phyloP scores from a whole-genome alignment of 2,797 vertebrate genomes.

The Oophaga sylvatica region DNA sequence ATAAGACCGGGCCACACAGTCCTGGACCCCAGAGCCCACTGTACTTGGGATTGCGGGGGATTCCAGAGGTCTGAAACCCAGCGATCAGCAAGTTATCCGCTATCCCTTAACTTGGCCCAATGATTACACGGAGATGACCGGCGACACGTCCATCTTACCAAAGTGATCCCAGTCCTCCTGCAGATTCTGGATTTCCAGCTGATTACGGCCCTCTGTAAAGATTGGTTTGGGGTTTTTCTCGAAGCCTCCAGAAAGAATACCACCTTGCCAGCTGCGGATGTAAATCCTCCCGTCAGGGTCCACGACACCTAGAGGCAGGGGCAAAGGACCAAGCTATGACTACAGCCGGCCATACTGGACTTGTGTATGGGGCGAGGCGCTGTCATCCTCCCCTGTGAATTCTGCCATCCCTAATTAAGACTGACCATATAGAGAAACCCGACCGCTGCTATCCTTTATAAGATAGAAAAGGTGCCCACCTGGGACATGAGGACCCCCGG shows the following conservation, averaged over 20 bases:
- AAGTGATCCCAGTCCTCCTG: conserved; percentile 99
- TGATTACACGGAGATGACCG: too few species aligned
- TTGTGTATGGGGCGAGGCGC: neutral
- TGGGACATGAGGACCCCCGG: neutral
- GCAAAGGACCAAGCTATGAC: neutral
- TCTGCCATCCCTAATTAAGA: neutral
- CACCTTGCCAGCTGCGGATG: conserved; percentile 90
- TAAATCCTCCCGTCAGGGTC: conserved; percentile 96
- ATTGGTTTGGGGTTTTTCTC: conserved; percentile 99
- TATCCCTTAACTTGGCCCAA: too few species aligned
- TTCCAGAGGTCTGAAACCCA: too few species aligned
- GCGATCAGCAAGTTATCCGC: too few species aligned
- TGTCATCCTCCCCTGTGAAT: neutral
- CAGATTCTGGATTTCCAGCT: conserved; percentile 95
- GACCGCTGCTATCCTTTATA: too few species aligned
- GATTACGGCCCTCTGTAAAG: conserved; percentile 95
- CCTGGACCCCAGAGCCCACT: too few species aligned
- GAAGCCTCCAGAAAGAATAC: conserved; percentile 92
- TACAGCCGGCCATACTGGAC: neutral
- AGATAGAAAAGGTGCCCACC: neutral
- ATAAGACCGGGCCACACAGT: too few species aligned
- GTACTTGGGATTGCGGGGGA: too few species aligned
- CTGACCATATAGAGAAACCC: too few species aligned
- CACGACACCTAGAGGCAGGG: conserved; percentile 79
- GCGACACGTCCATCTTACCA: conserved; percentile 72